Conservation (phyloP, 2,888 invertebrate genomes). For the Nemoura dubitans region DNA sequence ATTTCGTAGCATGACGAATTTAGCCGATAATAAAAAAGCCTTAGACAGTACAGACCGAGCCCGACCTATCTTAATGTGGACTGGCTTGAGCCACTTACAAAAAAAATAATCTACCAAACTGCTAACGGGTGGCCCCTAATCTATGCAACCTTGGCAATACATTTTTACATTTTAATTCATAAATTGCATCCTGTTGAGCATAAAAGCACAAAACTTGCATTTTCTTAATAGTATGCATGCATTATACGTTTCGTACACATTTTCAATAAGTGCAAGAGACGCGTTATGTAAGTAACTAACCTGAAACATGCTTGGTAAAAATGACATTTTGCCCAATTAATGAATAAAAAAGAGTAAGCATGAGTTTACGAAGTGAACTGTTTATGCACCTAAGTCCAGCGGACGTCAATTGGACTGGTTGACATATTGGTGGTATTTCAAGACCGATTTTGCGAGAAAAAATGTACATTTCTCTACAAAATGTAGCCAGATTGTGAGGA, state of each 20-base stretch:
- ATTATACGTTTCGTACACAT: not conserved
- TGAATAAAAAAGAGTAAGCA: too few relatives aligned
- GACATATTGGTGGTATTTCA: too few relatives aligned
- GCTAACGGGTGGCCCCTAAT: slow-evolving; percentile 34
- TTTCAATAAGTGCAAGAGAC: not conserved
- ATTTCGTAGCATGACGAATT: slow-evolving; percentile 34
- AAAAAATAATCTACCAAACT: slow-evolving; percentile 36
- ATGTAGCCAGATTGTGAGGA: not conserved
- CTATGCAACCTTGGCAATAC: not conserved
- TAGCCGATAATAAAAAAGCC: slow-evolving; percentile 30
- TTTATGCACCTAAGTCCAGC: too few relatives aligned
- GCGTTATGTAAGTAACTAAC: too few relatives aligned
- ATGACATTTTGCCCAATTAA: too few relatives aligned
- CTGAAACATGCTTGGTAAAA: too few relatives aligned
- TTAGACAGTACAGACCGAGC: slow-evolving; percentile 20
- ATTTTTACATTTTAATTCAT: slow-evolving; percentile 25
- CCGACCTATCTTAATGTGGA: slow-evolving; percentile 31
- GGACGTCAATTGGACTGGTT: too few relatives aligned
- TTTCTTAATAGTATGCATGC: not conserved
- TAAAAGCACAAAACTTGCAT: not conserved
- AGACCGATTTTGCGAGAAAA: too few relatives aligned
- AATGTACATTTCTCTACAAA: not conserved
- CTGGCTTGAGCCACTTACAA: slow-evolving; percentile 21
- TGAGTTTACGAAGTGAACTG: too few relatives aligned
- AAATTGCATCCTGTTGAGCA: slow-evolving; percentile 7